A percentile compares a stretch with the other conserved stretches of the same genome.
Conservation (phyloP, 2,113 vertebrate species). For the Seriola quinqueradiata region DNA sequence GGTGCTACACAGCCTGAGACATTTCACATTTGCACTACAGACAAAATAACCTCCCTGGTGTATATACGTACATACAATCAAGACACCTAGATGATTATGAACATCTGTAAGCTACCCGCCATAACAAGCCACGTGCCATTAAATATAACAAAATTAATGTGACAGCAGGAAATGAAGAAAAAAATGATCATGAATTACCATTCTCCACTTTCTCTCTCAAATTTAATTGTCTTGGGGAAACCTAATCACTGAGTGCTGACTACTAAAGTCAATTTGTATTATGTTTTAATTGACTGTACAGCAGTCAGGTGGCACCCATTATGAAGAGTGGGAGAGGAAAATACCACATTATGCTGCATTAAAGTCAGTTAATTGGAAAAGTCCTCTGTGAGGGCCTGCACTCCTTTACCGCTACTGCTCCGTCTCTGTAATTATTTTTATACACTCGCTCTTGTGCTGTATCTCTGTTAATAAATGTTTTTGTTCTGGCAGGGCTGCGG, state of each 20-base stretch:
- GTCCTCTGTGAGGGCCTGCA: conserved; percentile 57
- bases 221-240: conserved; percentile 67
- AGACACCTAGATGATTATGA: conserved; percentile 59
- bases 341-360: conserved; percentile 71
- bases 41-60: conserved; percentile 48
- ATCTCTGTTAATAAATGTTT: conserved; percentile 57
- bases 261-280: conserved; percentile 77
- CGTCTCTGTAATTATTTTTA: conserved; percentile 64
- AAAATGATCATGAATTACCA: conserved; percentile 42
- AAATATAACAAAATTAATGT: conserved; percentile 60
- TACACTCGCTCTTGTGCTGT: conserved; percentile 26
- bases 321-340: conserved; percentile 67
- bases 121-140: conserved; percentile 35
- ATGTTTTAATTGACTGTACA: conserved; percentile 77
- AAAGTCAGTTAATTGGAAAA: conserved; percentile 75
- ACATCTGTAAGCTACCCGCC: conserved; percentile 44
- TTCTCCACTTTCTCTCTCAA: conserved; percentile 58
- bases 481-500: background rate
- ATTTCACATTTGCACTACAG: conserved; percentile 54
- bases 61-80: conserved; percentile 40
- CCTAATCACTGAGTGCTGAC: conserved; percentile 63
- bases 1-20: conserved; percentile 37
- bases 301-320: conserved; percentile 69
- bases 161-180: conserved; percentile 43
- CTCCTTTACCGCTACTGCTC: conserved; percentile 47